Evolutionary conservation across 2,113 vertebrate genomes (phyloP), one percentile per base, ranked within the genome.

Genomic region (Hippocampus zosterae): DNA sequence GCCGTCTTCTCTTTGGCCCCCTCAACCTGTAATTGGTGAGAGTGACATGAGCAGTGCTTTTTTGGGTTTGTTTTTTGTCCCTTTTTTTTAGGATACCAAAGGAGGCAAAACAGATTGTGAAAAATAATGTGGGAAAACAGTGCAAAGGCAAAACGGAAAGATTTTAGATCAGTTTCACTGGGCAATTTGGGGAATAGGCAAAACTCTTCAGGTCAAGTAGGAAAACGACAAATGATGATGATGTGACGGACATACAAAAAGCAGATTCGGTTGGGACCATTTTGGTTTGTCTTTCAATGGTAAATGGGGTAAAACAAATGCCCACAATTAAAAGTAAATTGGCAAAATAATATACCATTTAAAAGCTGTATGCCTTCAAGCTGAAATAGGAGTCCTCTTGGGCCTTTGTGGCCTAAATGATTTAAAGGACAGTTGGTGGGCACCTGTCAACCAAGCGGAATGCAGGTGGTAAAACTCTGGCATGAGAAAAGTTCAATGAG

Each of bases 1-100:
- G 55, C 63, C 37, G 79, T 90, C 77, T 87, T 90, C 73, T 84
- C 85, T 77, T 92, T 92, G 37, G 76, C 88, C 10, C 37, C 68
- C 61, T 92, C 91, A 64, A 91, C 87, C 91, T 92, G 74, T 29
- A 74, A 79, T 76, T 16, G 63, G 63, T 65, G 15, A 46, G 42
- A 65, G 46, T 65, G 46, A 46, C 13, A 27, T 46, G 13, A 44
- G 37, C 18, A 60, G 15, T 18, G 46, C 2, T 33, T 59, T 59
- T 37, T 25, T 57, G 8, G 7, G 21, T 8, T 41, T 11, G 41
- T 41, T 62, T 40, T 37, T 21, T 4, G 23, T 62, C 15, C n/a
- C 8, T 27, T 6, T 57, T 57, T 27, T 57, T 15, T 15, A 3
- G n/a, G 11, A 29, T 5, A 23, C 3, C 11, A 62, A 41, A 12